Base-by-base conservation (phyloP, 2,888 invertebrate species). In the Hipparchia semele region DNA sequence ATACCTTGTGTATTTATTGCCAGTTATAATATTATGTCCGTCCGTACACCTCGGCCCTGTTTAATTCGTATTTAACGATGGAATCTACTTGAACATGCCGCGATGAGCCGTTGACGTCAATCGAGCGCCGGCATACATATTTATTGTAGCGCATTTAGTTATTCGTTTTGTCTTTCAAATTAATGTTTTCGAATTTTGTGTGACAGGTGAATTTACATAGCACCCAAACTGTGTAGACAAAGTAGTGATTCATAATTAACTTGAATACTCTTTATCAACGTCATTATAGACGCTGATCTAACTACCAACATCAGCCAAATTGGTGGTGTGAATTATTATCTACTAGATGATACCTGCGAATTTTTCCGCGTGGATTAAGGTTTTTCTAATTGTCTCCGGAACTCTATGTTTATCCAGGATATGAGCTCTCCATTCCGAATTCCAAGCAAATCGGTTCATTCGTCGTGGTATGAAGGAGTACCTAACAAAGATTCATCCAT, bases 101-200 rank as follows among this genome's bases (percentile, higher is more conserved):
- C 67, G 54, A 51, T 68, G 60, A 77, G 79, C 77, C 80, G 74
- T 79, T 82, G 83, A 83, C 83, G 83, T 83, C 83, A 83, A 81
- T 80, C 70, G 80, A 72, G 69, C 71, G 79, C 66, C 73, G 67
- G 61, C 80, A 81, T 83, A 80, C 76, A 82, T 82, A 83, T 82
- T 80, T 79, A 80, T 79, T 58, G 73, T 73, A 78, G 80, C 73
- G 71, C 75, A 78, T 73, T 77, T 82, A 82, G 80, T 78, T 81
- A 82, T 80, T 78, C 79, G 77, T 78, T 79, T 78, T 67, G 76
- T 75, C 72, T 79, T 74, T 78, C 77, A 75, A 81, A 78, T 76
- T 80, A 77, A 79, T 76, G 73, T 75, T 65, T 72, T 70, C 69
- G 74, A 73, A 73, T 69, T 75, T 71, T 72, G 68, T 67, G 76